Evolutionary conservation across 2,888 invertebrate species (phyloP), one percentile per base, ranked within the genome.

Genomic region (Eristalis tenax): DNA sequence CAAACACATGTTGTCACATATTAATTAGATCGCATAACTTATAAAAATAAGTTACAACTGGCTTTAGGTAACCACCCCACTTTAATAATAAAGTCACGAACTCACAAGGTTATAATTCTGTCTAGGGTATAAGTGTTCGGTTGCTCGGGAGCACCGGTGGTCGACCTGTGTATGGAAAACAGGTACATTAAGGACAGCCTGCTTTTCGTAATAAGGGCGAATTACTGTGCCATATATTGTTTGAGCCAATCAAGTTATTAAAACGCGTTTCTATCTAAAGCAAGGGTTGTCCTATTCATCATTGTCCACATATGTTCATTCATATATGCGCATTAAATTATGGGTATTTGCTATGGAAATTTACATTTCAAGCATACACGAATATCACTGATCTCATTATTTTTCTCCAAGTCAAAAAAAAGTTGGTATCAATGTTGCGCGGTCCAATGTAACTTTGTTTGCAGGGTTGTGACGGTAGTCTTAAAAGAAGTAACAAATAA

Each of bases 1-100:
- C 74, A 82, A 83, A 79, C 79, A 87, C 87, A 83, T 80, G 83
- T 83, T 87, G 76, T 74, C 64, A 79, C 76, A 76, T 80, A 80
- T 83, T 87, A 87, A 83, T 87, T 87, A 87, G 80, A 83, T 79
- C 66, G 65, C 63, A 70, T 69, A 66, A 82, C 73, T 74, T 76
- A 82, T 22, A 70, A 76, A 66, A 76, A 76, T 70, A 59, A 76
- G 71, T 56, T 79, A 74, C 70, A 78, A 74, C 68, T 74, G 61
- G 28, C 50, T 18, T 2, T 18, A 18, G 50, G 56, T 38, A 81
- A 50, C 63, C 32, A 74, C 63, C 38, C 65, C 35, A 69, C 40
- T 43, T 68, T 74, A 18, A 64, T 63, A 70, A 65, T 35, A 74
- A 56, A 82, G 85, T 85, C 85, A 85, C 81, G 85, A 77, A 85